A percentile compares a stretch with the other conserved stretches of the same genome.
phyloP scores from a whole-genome alignment of 2,113 vertebrate species.

The Oriolus oriolus region DNA sequence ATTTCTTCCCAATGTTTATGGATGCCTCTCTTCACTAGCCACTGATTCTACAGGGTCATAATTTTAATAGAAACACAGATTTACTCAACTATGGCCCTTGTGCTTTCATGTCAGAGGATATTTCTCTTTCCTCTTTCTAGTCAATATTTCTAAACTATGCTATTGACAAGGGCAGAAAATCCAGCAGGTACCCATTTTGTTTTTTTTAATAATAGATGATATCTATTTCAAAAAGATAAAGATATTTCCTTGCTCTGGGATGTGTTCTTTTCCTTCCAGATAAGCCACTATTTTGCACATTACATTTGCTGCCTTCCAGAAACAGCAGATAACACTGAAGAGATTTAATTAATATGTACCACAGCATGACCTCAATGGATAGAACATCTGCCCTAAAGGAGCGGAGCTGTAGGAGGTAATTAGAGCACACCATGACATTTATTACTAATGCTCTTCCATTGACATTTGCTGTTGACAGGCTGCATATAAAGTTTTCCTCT shows the following conservation, averaged over 20 bases:
- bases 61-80: neutral
- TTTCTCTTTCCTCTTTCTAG: neutral
- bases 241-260: slow-evolving; percentile 9
- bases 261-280: slow-evolving; percentile 8
- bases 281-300: slow-evolving; percentile 20
- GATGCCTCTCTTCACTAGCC: neutral
- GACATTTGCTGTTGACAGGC: slow-evolving; percentile 55
- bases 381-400: slow-evolving; percentile 41
- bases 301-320: slow-evolving; percentile 24
- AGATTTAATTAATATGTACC: slow-evolving; percentile 60
- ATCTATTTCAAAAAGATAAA: slow-evolving; percentile 44
- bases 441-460: slow-evolving; percentile 53
- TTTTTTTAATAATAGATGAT: slow-evolving; percentile 9
- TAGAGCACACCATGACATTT: slow-evolving; percentile 50
- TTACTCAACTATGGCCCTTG: neutral
- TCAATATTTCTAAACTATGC: neutral
- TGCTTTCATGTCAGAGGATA: neutral
- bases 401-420: slow-evolving; percentile 44
- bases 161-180: neutral
- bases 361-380: slow-evolving; percentile 31
- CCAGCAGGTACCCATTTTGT: neutral
- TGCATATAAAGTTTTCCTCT: slow-evolving; percentile 49
- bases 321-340: slow-evolving; percentile 39
- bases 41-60: neutral
- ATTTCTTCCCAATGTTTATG: neutral